These are phyloP conservation scores for Tetranychus urticae DNA, from an alignment of 1,140 invertebrate species.

Conservation along the genomic window DNA sequence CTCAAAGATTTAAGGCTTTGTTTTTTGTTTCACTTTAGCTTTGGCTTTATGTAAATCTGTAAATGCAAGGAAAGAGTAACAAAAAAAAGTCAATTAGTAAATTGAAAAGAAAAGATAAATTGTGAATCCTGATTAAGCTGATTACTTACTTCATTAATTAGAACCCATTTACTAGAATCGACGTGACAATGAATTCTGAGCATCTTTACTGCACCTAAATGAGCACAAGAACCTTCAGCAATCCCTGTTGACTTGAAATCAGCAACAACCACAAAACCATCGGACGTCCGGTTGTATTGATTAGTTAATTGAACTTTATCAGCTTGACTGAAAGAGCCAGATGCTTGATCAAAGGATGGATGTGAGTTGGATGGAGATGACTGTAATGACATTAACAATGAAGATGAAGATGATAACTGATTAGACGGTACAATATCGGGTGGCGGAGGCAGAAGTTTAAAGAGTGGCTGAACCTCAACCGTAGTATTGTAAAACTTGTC, in stretches of 20 bases:
- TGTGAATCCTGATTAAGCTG: not conserved
- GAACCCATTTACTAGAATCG: constrained; percentile 66
- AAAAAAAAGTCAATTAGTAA: not conserved
- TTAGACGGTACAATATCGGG: not conserved
- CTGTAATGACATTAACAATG: not conserved
- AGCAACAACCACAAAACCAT: constrained; percentile 45
- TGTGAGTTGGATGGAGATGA: too few species aligned
- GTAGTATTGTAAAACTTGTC: constrained; percentile 71
- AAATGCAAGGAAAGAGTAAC: too few species aligned
- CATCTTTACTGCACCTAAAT: constrained; percentile 38
- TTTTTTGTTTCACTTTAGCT: too few species aligned
- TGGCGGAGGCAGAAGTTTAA: constrained; percentile 5
- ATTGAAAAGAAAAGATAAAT: not conserved
- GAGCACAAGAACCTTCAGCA: constrained; percentile 41
- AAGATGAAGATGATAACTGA: not conserved
- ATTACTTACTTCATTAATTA: constrained; percentile 55
- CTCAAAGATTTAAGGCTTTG: too few species aligned
- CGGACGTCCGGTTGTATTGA: constrained; percentile 27
- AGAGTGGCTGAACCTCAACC: constrained; percentile 45
- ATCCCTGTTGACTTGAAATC: constrained; percentile 45
- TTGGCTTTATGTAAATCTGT: too few species aligned
- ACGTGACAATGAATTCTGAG: constrained; percentile 48
- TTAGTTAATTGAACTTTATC: not conserved
- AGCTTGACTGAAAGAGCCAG: not conserved
- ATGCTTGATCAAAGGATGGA: not conserved